These are phyloP conservation scores for Corythucha ciliata DNA, from an alignment of 2,888 invertebrate species.

Conservation along the genomic window DNA sequence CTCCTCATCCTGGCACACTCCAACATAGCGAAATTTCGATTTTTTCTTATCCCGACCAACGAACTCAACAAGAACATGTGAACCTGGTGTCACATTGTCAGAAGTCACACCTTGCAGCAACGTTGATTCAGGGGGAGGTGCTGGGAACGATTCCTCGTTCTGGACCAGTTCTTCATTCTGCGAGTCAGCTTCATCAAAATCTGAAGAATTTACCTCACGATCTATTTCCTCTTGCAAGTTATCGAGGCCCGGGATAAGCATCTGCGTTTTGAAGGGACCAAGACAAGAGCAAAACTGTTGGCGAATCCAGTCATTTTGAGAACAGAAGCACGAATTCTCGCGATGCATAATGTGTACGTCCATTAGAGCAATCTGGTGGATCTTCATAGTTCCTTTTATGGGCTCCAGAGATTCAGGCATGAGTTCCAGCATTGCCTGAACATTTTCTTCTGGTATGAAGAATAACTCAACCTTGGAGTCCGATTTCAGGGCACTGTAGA, in stretches of 20 bases:
- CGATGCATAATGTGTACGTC: conserved; percentile 5
- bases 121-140: not conserved
- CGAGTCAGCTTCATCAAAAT: not conserved
- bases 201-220: not conserved
- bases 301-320: conserved; percentile 7
- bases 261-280: not conserved
- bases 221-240: conserved; percentile 1
- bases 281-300: not conserved
- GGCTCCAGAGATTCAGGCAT: not conserved
- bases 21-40: conserved; percentile 2
- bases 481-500: not conserved
- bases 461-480: conserved; percentile 7
- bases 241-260: not conserved
- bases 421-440: conserved; percentile 1
- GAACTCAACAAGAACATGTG: conserved; percentile 12
- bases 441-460: not conserved
- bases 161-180: not conserved
- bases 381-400: conserved; percentile 3
- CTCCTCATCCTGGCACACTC: conserved; percentile 12
- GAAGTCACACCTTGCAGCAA: not conserved
- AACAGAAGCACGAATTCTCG: conserved; percentile 9
- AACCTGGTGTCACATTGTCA: not conserved
- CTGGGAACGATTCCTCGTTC: not conserved
- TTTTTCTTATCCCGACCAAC: conserved; percentile 3
- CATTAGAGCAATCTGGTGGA: conserved; percentile 11